Conservation (phyloP, 2,797 vertebrate species). For the Prionace glauca region DNA sequence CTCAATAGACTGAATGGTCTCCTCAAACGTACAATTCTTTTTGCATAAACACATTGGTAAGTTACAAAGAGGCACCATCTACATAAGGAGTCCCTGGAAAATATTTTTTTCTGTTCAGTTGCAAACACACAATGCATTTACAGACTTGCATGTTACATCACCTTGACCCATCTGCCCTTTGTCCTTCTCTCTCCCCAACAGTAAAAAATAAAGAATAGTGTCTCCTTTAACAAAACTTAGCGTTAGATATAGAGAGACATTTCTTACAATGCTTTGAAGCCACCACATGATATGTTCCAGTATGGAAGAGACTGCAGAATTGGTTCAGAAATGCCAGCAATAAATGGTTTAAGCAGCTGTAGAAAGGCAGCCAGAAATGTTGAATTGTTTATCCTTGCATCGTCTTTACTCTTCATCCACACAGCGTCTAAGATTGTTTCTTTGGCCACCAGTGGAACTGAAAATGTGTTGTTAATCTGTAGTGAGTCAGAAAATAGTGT, state of each 20-base stretch:
- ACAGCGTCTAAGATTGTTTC: background rate
- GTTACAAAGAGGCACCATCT: background rate
- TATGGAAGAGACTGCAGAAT: background rate
- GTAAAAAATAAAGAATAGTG: background rate
- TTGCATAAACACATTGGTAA: background rate
- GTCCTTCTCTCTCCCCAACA: background rate
- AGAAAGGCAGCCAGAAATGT: background rate
- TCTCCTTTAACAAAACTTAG: conserved; percentile 48
- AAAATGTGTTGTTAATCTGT: conserved; percentile 17
- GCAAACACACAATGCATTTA: background rate
- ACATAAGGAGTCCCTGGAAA: background rate
- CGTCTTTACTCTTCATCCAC: background rate
- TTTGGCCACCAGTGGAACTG: conserved; percentile 17
- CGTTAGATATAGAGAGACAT: background rate
- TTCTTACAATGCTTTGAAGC: conserved; percentile 21
- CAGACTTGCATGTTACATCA: background rate
- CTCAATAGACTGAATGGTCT: background rate
- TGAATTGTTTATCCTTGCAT: background rate
- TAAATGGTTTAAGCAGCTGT: background rate
- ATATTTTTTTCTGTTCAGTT: background rate
- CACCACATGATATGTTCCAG: background rate
- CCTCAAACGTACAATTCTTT: background rate
- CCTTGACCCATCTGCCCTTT: background rate
- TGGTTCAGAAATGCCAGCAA: conserved; percentile 25
- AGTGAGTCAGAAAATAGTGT: background rate